Conservation (phyloP, 2,888 invertebrate species). For the Phania funesta region DNA sequence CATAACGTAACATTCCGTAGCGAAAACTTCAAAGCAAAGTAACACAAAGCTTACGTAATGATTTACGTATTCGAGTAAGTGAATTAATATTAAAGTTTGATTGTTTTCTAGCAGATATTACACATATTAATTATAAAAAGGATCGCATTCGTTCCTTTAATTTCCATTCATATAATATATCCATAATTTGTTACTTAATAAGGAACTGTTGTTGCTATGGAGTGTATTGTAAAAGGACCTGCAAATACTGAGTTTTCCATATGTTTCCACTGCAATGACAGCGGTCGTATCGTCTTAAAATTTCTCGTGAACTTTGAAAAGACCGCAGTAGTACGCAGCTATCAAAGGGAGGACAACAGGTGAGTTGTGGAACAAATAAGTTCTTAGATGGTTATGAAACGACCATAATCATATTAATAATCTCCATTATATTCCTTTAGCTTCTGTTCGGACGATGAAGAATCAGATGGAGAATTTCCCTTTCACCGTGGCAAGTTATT, state of each 20-base stretch:
- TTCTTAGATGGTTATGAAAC: conserved; percentile 44
- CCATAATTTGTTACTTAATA: background rate
- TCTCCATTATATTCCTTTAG: conserved; percentile 64
- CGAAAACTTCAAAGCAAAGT: too few relatives aligned
- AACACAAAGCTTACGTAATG: too few relatives aligned
- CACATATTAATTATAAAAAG: too few relatives aligned
- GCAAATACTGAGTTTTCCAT: conserved; percentile 78
- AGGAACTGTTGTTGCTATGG: conserved; percentile 79
- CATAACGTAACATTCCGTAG: too few relatives aligned
- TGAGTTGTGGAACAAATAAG: too few relatives aligned
- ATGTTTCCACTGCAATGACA: conserved; percentile 79
- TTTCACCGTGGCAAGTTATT: conserved; percentile 79
- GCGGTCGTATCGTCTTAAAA: conserved; percentile 76
- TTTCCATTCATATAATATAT: too few relatives aligned
- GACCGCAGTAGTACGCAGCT: conserved; percentile 76
- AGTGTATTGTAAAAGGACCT: conserved; percentile 79
- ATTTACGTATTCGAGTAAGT: too few relatives aligned
- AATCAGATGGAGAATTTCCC: conserved; percentile 79
- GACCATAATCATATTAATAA: background rate
- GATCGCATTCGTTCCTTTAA: too few relatives aligned
- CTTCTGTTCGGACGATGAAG: conserved; percentile 77
- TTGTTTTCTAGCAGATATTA: too few relatives aligned
- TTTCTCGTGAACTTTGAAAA: conserved; percentile 77
- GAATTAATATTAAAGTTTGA: too few relatives aligned
- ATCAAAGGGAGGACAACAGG: conserved; percentile 78